A percentile compares a stretch with the other conserved stretches of the same genome.
phyloP scores from a whole-genome alignment of 2,113 vertebrate species.

The Rhinolophus sinicus region DNA sequence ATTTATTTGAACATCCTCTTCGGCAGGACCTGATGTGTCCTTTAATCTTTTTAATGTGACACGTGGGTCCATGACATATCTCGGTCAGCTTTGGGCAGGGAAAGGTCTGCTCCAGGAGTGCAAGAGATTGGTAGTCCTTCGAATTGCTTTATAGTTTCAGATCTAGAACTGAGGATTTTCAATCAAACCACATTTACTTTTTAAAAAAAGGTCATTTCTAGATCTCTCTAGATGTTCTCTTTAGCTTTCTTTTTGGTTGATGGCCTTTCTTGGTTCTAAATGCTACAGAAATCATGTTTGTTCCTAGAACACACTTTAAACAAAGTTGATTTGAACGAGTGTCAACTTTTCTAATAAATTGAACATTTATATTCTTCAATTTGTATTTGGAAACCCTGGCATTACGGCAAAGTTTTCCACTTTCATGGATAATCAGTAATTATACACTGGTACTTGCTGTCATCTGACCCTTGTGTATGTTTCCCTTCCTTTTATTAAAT shows the following conservation, averaged over 20 bases:
- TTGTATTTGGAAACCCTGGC: neutral
- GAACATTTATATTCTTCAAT: constrained; percentile 37
- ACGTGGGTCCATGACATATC: neutral
- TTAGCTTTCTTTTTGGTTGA: neutral
- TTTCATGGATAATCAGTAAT: neutral
- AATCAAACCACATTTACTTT: neutral
- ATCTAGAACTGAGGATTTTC: neutral
- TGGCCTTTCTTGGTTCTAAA: neutral
- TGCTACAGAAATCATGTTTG: neutral
- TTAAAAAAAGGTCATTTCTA: neutral
- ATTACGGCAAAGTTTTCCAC: neutral
- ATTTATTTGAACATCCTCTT: neutral
- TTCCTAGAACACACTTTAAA: neutral
- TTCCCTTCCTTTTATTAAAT: constrained; percentile 30
- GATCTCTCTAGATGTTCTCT: neutral
- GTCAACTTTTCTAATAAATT: neutral
- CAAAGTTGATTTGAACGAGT: neutral
- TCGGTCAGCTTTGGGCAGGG: neutral
- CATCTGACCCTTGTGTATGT: neutral
- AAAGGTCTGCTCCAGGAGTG: neutral
- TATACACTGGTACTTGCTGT: neutral
- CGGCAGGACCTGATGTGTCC: neutral
- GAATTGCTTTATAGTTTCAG: neutral
- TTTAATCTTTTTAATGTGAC: neutral
- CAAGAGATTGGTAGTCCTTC: neutral